These are phyloP conservation scores for Pocillopora meandrina DNA, from an alignment of 92 coral and sea anemone species.

Conservation along the genomic window DNA sequence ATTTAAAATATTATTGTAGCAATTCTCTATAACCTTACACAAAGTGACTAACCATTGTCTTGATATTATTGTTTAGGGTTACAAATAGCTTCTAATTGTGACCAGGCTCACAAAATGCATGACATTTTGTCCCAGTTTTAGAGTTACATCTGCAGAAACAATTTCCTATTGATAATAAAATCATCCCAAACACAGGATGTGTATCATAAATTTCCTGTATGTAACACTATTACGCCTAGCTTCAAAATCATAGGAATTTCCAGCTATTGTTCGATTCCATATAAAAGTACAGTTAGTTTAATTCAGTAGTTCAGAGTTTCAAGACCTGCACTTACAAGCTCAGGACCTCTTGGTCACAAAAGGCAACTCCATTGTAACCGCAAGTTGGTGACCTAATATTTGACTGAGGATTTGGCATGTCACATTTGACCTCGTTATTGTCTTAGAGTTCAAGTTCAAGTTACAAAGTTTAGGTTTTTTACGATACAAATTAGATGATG, in stretches of 20 bases:
- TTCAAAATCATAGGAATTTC: conserved; percentile 6
- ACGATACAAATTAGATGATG: too few relatives aligned
- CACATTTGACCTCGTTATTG: background rate
- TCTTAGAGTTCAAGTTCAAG: background rate
- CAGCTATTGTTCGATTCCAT: conserved; percentile 1
- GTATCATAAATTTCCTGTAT: background rate
- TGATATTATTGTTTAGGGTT: too few relatives aligned
- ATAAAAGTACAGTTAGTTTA: conserved; percentile 20
- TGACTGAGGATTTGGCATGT: background rate
- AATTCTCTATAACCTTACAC: too few relatives aligned
- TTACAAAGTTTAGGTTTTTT: too few relatives aligned
- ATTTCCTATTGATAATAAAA: background rate
- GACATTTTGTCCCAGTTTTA: too few relatives aligned
- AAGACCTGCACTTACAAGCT: conserved; percentile 13
- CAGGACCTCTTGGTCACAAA: background rate
- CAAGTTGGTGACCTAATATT: background rate
- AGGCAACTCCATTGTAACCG: background rate
- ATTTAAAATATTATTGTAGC: too few relatives aligned
- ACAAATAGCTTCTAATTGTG: too few relatives aligned
- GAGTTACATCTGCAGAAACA: too few relatives aligned
- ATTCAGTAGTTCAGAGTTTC: conserved; percentile 19
- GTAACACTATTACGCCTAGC: background rate
- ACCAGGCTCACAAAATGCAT: background rate
- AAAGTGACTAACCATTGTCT: too few relatives aligned
- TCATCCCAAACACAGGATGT: background rate